Conservation (phyloP, 2,113 vertebrate species). For the Lophochroa leadbeateri region DNA sequence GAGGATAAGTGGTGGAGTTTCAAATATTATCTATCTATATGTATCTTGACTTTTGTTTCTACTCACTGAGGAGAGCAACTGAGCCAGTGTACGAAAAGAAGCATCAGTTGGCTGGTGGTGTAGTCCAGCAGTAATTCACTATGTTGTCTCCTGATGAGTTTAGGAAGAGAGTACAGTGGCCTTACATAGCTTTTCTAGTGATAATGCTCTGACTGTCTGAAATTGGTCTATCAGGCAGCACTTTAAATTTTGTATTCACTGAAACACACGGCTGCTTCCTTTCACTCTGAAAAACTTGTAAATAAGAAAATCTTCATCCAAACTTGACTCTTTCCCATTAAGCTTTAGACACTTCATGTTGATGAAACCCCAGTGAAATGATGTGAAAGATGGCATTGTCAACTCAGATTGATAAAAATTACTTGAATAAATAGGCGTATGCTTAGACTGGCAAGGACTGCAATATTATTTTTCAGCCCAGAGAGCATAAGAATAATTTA, state of each 20-base stretch:
- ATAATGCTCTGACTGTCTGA: background rate
- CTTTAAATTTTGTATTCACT: background rate
- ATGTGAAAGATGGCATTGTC: background rate
- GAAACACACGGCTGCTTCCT: background rate
- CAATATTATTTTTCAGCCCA: background rate
- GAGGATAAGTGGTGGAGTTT: background rate
- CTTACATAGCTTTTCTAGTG: background rate
- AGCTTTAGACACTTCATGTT: background rate
- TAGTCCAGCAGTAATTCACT: background rate
- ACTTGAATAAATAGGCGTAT: slow-evolving; percentile 4
- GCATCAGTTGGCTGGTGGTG: background rate
- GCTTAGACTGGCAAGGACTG: background rate
- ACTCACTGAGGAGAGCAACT: background rate
- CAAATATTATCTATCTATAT: background rate
- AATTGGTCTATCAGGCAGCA: background rate
- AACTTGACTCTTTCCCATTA: background rate
- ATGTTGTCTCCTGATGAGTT: background rate
- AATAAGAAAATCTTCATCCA: background rate
- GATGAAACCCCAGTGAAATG: background rate
- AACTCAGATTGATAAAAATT: background rate
- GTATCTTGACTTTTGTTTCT: background rate
- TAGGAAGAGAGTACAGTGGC: background rate
- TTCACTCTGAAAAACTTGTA: background rate
- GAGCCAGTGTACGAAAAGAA: background rate
- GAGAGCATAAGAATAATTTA: background rate